A percentile compares a stretch with the other conserved stretches of the same genome.
These are phyloP conservation scores for Conchocele bisecta DNA, from an alignment of 2,888 invertebrate species.

Conservation along the genomic window DNA sequence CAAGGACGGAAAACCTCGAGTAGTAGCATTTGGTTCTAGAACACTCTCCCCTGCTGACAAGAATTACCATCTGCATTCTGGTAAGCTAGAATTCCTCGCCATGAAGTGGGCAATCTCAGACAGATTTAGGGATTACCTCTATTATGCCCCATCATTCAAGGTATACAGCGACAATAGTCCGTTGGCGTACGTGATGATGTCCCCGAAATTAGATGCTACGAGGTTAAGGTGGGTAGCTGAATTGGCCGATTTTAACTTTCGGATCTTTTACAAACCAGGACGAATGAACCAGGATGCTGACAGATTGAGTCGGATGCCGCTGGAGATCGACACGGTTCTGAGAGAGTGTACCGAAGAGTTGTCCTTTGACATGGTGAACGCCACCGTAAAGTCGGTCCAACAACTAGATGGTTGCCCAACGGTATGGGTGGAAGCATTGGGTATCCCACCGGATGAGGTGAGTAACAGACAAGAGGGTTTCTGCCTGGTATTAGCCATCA, in stretches of 20 bases:
- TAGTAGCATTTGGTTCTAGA: constrained; percentile 6
- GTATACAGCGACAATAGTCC: constrained; percentile 45
- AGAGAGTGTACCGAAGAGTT: constrained; percentile 11
- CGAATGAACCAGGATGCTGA: constrained; percentile 31
- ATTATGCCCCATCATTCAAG: constrained; percentile 8
- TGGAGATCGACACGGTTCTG: constrained; percentile 1
- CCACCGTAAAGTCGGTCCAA: background rate
- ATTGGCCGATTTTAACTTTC: constrained; percentile 28
- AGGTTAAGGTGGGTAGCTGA: constrained; percentile 29
- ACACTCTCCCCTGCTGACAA: constrained; percentile 2
- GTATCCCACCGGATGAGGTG: too few relatives aligned
- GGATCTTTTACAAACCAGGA: constrained; percentile 31
- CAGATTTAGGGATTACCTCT: constrained; percentile 4
- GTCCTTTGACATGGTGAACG: background rate
- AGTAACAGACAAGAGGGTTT: too few relatives aligned
- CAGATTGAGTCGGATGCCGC: constrained; percentile 14
- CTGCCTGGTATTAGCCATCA: background rate
- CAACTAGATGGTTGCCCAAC: too few relatives aligned
- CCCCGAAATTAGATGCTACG: constrained; percentile 35
- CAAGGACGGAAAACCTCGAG: background rate
- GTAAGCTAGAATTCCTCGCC: constrained; percentile 12
- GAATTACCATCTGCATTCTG: constrained; percentile 9
- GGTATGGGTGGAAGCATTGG: too few relatives aligned
- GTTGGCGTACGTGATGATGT: constrained; percentile 25
- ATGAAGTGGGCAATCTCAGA: constrained; percentile 6